phyloP scores from a whole-genome alignment of 2,888 invertebrate genomes.

The Capitulum mitella region DNA sequence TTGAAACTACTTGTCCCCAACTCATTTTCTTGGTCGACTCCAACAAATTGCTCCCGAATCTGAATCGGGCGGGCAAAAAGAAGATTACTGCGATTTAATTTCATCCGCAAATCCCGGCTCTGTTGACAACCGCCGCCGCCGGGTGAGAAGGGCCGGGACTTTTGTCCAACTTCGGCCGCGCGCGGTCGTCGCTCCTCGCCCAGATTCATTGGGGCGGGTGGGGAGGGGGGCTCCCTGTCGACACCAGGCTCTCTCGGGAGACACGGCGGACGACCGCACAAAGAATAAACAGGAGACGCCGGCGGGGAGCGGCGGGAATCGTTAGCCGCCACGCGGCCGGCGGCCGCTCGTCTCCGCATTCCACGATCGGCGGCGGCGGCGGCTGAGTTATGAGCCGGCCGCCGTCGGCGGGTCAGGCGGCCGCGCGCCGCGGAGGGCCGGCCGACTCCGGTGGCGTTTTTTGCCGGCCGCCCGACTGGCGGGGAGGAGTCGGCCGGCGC shows the following conservation, averaged over 20 bases:
- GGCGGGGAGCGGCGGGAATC: too few species aligned
- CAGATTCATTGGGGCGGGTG: background rate
- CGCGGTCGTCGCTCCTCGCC: background rate
- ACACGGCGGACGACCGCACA: background rate
- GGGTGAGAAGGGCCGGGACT: background rate
- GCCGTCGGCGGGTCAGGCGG: background rate
- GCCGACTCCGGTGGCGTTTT: background rate
- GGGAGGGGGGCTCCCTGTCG: background rate
- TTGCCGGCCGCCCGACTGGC: background rate
- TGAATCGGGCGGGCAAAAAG: too few species aligned
- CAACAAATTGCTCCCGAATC: slow-evolving; percentile 15
- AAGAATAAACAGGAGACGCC: background rate
- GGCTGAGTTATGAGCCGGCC: too few species aligned
- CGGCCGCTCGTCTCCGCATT: too few species aligned
- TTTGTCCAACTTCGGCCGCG: background rate
- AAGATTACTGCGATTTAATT: slow-evolving; percentile 22
- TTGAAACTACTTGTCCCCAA: background rate
- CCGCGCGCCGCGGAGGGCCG: background rate
- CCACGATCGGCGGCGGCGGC: too few species aligned
- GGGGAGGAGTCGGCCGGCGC: background rate
- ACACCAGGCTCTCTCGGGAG: background rate
- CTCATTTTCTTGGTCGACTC: slow-evolving; percentile 4
- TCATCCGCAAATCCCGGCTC: background rate
- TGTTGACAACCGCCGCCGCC: background rate
- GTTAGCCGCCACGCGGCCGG: too few species aligned